A percentile compares a stretch with the other conserved stretches of the same genome.
Conservation (phyloP, 2,797 vertebrate genomes). For the Bovichtus diacanthus region DNA sequence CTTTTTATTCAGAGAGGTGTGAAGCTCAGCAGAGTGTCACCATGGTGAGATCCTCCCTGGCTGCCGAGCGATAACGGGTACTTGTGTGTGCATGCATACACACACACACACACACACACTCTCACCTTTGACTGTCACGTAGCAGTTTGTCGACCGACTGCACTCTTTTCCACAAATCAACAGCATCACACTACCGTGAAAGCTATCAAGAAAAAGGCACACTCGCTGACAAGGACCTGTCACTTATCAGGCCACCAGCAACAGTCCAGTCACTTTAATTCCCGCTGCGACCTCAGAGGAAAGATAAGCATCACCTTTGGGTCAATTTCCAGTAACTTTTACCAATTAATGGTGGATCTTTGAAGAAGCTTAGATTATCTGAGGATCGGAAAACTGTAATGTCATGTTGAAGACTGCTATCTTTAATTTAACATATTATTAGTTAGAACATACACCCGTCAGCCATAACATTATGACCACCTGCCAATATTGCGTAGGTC, state of each 20-base stretch:
- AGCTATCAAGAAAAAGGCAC: conserved; percentile 55
- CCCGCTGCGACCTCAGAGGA: conserved; percentile 37
- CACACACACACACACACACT: conserved; percentile 19
- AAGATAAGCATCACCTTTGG: conserved; percentile 37
- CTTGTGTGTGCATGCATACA: conserved; percentile 36
- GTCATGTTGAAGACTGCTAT: neutral
- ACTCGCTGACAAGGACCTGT: conserved; percentile 60
- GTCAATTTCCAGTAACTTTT: conserved; percentile 9
- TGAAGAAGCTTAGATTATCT: conserved; percentile 9
- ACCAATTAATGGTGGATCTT: neutral
- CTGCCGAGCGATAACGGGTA: conserved; percentile 46
- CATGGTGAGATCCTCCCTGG: conserved; percentile 65
- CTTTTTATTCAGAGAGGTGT: conserved; percentile 77
- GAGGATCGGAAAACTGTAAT: conserved; percentile 5
- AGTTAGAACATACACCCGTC: too few species aligned
- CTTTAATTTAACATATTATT: neutral
- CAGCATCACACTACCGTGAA: conserved; percentile 62
- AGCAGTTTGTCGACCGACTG: conserved; percentile 71
- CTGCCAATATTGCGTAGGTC: too few species aligned
- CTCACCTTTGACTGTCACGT: conserved; percentile 70
- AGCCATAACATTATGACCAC: too few species aligned
- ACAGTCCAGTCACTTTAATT: conserved; percentile 40
- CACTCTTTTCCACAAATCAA: conserved; percentile 64
- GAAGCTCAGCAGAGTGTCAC: conserved; percentile 65
- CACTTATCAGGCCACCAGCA: conserved; percentile 53